phyloP scores from a whole-genome alignment of 2,797 vertebrate genomes.

The Chromis chromis region DNA sequence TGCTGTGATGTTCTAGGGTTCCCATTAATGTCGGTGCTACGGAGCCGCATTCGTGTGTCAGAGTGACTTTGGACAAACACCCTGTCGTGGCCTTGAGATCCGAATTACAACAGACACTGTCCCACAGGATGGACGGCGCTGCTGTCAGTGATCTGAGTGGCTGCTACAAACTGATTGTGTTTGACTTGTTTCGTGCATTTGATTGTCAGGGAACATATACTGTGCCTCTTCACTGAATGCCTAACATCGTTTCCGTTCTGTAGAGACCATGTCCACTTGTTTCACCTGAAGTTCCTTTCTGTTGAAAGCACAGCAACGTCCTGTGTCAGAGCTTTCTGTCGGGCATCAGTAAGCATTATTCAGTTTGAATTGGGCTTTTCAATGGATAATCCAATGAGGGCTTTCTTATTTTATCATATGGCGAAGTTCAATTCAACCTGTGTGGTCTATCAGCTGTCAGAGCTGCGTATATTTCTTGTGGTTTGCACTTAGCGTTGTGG shows the following conservation, averaged over 20 bases:
- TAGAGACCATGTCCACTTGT: slow-evolving; percentile 1
- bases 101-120: slow-evolving; percentile 56
- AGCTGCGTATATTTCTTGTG: slow-evolving; percentile 34
- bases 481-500: slow-evolving; percentile 42
- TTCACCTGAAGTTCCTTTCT: slow-evolving; percentile 14
- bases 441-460: slow-evolving; percentile 34
- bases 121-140: slow-evolving; percentile 39
- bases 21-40: slow-evolving; percentile 48
- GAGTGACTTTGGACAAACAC: slow-evolving; percentile 62
- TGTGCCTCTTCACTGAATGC: slow-evolving; percentile 6
- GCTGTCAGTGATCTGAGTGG: slow-evolving; percentile 53
- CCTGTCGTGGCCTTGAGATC: slow-evolving; percentile 45
- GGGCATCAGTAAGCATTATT: slow-evolving; percentile 6
- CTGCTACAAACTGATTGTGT: slow-evolving; percentile 56
- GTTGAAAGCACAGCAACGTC: slow-evolving; percentile 6
- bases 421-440: slow-evolving; percentile 38
- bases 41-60: slow-evolving; percentile 52
- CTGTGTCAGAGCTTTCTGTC: slow-evolving; percentile 5
- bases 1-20: slow-evolving; percentile 43
- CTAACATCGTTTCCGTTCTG: slow-evolving; percentile 27
- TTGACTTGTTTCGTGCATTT: slow-evolving; percentile 64
- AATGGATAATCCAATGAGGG: neutral
- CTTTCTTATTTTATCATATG: neutral
- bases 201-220: slow-evolving; percentile 60
- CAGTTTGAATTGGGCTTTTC: slow-evolving; percentile 16